Conservation (phyloP, 2,888 invertebrate species). For the Blomia tropicalis region DNA sequence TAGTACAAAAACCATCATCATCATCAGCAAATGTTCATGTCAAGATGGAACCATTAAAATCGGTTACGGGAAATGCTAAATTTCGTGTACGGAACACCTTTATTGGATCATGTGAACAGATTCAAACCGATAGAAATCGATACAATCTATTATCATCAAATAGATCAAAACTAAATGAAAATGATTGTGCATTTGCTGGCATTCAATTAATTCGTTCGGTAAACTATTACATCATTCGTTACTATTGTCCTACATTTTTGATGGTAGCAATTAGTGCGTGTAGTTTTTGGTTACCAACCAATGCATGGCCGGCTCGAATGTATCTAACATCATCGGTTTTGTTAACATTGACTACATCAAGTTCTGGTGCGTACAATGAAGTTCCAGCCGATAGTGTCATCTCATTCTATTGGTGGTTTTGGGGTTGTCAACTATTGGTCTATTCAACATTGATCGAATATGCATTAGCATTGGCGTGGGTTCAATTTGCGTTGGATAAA, state of each 20-base stretch:
- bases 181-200: conserved; percentile 2
- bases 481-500: conserved; percentile 21
- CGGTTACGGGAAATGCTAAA: not conserved
- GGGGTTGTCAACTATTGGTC: conserved; percentile 23
- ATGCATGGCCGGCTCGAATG: not conserved
- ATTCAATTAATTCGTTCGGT: conserved; percentile 11
- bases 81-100: conserved; percentile 2
- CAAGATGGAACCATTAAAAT: not conserved
- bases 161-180: not conserved
- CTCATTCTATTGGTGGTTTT: conserved; percentile 25
- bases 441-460: conserved; percentile 22
- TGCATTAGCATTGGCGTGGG: conserved; percentile 19
- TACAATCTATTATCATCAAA: not conserved
- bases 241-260: conserved; percentile 23
- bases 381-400: conserved; percentile 22
- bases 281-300: conserved; percentile 10
- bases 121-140: not conserved
- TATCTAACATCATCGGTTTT: not conserved
- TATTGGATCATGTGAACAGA: not conserved
- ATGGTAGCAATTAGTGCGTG: conserved; percentile 18
- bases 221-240: conserved; percentile 23
- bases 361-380: not conserved
- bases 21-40: too few relatives aligned
- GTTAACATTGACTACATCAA: not conserved
- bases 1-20: not conserved